Conservation (phyloP, 2,113 vertebrate genomes). For the Caretta caretta region DNA sequence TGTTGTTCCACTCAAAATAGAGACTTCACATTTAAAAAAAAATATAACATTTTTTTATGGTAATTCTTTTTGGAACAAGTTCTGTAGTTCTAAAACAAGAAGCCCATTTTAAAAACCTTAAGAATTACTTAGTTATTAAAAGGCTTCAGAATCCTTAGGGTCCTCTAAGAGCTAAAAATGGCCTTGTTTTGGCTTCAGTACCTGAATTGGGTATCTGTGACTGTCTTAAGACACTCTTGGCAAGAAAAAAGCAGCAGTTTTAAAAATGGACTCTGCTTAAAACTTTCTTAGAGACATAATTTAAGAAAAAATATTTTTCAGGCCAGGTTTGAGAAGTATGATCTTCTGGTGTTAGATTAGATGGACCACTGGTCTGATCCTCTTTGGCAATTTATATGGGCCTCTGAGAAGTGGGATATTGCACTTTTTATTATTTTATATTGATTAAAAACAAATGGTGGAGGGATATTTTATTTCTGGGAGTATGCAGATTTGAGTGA, state of each 20-base stretch:
- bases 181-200: background rate
- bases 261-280: background rate
- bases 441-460: background rate
- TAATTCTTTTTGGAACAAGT: background rate
- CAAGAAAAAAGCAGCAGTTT: background rate
- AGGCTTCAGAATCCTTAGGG: fast-evolving
- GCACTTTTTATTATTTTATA: background rate
- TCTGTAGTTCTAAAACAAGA: background rate
- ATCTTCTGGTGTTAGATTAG: background rate
- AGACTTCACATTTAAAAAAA: background rate
- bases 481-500: background rate
- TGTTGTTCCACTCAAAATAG: background rate
- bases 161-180: background rate
- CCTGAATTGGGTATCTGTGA: background rate
- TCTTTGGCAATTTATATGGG: background rate
- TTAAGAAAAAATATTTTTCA: background rate
- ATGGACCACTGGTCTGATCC: background rate
- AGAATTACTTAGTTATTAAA: background rate
- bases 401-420: background rate
- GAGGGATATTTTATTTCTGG: background rate
- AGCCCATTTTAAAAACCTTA: background rate
- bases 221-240: background rate
- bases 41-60: background rate
- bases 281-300: background rate
- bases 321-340: background rate